A percentile compares a stretch with the other conserved stretches of the same genome.
These are phyloP conservation scores for Trialeurodes vaporariorum DNA, from an alignment of 1,140 invertebrate genomes.

Conservation along the genomic window DNA sequence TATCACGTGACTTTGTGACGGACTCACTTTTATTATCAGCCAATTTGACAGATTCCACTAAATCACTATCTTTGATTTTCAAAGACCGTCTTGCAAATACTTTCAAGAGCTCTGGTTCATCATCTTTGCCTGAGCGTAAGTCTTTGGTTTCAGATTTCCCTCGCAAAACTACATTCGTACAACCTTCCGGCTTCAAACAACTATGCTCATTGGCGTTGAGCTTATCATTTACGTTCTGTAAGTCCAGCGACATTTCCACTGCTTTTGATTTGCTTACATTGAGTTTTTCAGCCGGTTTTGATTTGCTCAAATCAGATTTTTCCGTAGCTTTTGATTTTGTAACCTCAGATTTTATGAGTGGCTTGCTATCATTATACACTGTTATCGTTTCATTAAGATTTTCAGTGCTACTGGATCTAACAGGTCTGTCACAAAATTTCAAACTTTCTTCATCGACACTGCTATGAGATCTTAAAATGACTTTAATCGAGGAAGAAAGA, in stretches of 20 bases:
- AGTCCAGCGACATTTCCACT: too few species aligned
- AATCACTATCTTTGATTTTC: conserved; percentile 56
- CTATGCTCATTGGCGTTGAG: background rate
- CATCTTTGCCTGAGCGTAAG: conserved; percentile 41
- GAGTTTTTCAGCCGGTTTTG: too few species aligned
- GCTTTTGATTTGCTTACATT: too few species aligned
- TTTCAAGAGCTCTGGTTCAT: conserved; percentile 64
- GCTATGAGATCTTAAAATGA: background rate
- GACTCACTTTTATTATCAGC: conserved; percentile 32
- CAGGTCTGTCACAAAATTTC: background rate
- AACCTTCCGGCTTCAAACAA: background rate
- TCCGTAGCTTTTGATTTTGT: background rate
- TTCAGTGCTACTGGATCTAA: background rate
- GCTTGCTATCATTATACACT: background rate
- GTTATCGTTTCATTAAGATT: background rate
- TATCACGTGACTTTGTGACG: conserved; percentile 39
- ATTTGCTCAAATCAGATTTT: background rate
- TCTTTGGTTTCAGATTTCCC: conserved; percentile 20
- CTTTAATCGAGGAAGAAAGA: background rate
- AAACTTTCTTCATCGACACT: background rate
- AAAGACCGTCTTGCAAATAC: conserved; percentile 63
- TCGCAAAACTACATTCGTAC: conserved; percentile 15
- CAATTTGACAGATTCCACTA: conserved; percentile 31
- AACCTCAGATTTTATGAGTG: background rate
- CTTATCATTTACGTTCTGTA: too few species aligned